These are phyloP conservation scores for Sycophila sp. DNA, from an alignment of 1,140 invertebrate genomes.

Conservation along the genomic window DNA sequence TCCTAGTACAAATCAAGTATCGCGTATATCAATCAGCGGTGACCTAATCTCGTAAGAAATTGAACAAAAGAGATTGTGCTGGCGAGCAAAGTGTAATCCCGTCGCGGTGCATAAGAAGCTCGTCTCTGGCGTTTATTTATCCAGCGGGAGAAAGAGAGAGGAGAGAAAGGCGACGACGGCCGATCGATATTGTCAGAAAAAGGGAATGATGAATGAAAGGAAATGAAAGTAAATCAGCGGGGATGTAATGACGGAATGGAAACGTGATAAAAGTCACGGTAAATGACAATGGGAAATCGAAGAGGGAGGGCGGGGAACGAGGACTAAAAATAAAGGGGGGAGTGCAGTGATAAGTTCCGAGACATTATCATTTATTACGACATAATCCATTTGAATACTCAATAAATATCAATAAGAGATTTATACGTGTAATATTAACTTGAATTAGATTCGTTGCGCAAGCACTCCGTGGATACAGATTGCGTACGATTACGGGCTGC, in stretches of 20 bases:
- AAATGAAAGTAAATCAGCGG: background rate
- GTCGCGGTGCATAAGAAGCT: background rate
- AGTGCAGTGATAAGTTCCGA: background rate
- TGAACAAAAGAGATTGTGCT: slow-evolving; percentile 33
- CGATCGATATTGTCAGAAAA: background rate
- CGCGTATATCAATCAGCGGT: slow-evolving; percentile 25
- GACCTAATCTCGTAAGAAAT: slow-evolving; percentile 22
- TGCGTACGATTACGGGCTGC: background rate
- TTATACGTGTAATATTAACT: too few species aligned
- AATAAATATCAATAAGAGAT: too few species aligned
- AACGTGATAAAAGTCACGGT: background rate
- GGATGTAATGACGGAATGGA: background rate
- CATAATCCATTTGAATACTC: too few species aligned
- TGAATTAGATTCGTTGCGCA: too few species aligned
- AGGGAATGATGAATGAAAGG: background rate
- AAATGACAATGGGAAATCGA: background rate
- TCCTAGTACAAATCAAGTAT: background rate
- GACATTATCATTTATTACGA: background rate
- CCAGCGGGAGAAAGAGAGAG: background rate
- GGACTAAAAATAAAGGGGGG: background rate
- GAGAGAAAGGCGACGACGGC: background rate
- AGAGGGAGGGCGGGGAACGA: background rate
- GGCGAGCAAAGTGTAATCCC: background rate
- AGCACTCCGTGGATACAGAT: background rate
- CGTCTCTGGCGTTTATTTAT: slow-evolving; percentile 28